Base-by-base conservation (phyloP, 2,797 vertebrate genomes). In the Sebastes vulpes region DNA sequence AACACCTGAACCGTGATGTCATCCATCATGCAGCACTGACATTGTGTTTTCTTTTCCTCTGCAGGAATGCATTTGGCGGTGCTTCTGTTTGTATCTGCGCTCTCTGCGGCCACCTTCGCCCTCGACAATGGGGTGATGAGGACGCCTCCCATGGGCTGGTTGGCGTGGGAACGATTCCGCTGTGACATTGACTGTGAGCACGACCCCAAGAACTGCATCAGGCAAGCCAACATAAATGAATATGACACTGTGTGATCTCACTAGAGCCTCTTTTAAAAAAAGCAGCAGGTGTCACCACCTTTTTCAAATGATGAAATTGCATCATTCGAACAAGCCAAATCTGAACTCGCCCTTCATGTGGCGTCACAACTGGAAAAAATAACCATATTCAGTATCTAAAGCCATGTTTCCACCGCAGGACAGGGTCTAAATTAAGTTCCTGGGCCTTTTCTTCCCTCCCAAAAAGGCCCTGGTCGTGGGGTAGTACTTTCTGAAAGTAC, bases 121-220 rank as follows among this genome's bases (percentile, higher is more conserved):
- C 91, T 98, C 70, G 97, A 99, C 72, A 99, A 99, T 14, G 98
- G 98, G 7, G 85, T 98, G 74, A 96, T 98, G 90, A 94, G 68
- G 85, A 97, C 93, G 0, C 98, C 98, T 18, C 97, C 98, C 4
- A 99, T 99, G 98, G 98, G 98, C 79, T 99, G 98, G 98, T 78
- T 99, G 92, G 94, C 98, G 25, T 99, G 98, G 98, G 98, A 99
- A 64, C 95, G 98, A 5, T 99, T 95, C 83, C 97, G 98, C 87
- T 99, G 98, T 75, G 96, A 98, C 87, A 94, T 91, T 1, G 89
- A 99, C 94, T 99, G 98, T 84, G 66, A 90, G 0, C 10, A 81
- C 7, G 98, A 98, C 85, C 97, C 98, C 4, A 94, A 94, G 77
- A 98, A 98, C 92, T 99, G 98, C 81, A 98, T 99, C 95, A 97